Evolutionary conservation across 1,140 invertebrate genomes (phyloP).

Genomic region (Lasioglossum baleicum): DNA sequence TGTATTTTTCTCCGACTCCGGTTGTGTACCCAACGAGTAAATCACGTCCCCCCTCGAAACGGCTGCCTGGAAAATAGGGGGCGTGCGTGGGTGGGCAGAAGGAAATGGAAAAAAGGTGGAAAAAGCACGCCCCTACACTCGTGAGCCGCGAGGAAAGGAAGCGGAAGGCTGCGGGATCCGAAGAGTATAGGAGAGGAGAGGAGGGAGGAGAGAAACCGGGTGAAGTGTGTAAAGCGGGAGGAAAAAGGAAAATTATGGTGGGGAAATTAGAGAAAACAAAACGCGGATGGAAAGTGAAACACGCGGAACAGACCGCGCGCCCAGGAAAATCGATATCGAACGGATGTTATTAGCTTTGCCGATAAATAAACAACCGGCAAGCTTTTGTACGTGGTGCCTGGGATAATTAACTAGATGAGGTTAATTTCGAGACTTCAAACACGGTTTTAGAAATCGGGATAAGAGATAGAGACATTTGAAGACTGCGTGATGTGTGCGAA

Average conservation of each 20-base stretch:
- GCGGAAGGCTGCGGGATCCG: slow-evolving; percentile 17
- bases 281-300: neutral
- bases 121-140: neutral
- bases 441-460: too few species aligned
- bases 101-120: neutral
- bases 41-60: slow-evolving; percentile 3
- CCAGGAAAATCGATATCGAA: neutral
- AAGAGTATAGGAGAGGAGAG: too few species aligned
- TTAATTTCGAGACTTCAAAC: too few species aligned
- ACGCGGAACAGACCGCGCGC: neutral
- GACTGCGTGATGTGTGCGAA: too few species aligned
- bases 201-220: neutral
- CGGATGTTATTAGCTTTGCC: neutral
- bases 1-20: neutral
- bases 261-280: neutral
- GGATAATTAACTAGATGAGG: too few species aligned
- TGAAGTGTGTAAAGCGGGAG: neutral
- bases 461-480: too few species aligned
- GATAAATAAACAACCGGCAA: neutral
- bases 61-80: slow-evolving; percentile 5
- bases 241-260: neutral
- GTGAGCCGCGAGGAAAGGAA: neutral
- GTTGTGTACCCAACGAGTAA: slow-evolving; percentile 16
- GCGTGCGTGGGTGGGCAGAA: neutral
- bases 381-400: too few species aligned